Evolutionary conservation across 2,888 invertebrate species (phyloP).

Genomic region (Acanthosepion esculentum): DNA sequence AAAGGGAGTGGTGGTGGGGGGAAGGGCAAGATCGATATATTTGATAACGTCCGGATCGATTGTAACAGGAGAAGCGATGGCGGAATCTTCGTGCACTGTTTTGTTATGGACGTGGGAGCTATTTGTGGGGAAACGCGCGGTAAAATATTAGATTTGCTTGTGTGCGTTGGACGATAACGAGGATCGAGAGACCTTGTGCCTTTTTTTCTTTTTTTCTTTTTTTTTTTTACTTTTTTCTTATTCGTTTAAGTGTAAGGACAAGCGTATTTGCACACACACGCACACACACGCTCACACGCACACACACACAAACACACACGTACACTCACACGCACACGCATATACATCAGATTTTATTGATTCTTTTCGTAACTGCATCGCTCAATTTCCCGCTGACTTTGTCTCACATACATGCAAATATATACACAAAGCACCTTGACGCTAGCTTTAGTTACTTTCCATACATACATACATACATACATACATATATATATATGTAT

Average conservation of each 20-base stretch:
- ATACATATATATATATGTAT: not conserved
- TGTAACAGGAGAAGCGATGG: not conserved
- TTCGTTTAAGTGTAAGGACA: not conserved
- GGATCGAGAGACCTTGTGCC: not conserved
- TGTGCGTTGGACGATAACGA: conserved; percentile 1
- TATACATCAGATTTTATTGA: not conserved
- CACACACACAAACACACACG: too few species aligned
- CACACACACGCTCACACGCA: not conserved
- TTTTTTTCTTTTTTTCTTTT: not conserved
- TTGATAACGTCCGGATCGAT: not conserved
- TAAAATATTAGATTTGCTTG: conserved; percentile 22
- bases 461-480: not conserved
- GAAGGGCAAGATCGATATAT: not conserved
- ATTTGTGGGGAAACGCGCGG: not conserved
- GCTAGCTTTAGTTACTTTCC: not conserved
- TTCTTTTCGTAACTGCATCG: not conserved
- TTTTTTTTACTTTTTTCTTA: not conserved
- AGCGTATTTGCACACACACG: not conserved
- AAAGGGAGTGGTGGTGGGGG: not conserved
- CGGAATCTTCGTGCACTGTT: not conserved
- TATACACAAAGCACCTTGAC: not conserved
- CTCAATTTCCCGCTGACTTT: not conserved
- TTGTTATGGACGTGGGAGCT: conserved; percentile 39
- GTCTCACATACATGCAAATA: not conserved
- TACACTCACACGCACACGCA: not conserved